Evolutionary conservation across 2,113 vertebrate genomes (phyloP), one percentile per base, ranked within the genome.

Genomic region (Acanthochromis polyacanthus): DNA sequence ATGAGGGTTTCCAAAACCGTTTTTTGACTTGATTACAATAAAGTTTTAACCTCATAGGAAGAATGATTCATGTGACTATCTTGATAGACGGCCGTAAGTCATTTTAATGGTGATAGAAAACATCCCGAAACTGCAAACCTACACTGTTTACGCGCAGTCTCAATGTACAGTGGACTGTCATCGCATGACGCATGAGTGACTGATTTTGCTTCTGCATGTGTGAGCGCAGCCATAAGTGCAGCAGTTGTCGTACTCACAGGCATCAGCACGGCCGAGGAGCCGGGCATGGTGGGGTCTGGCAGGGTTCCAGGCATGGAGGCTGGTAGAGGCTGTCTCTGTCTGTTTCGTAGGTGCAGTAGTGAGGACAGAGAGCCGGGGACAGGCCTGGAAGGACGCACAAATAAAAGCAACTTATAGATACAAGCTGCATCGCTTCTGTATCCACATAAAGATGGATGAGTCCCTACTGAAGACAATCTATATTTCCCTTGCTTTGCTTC

Each of bases 251-350:
- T 74, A 96, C 98, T 98, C 95, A 99, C 98, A 65, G 98, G 97
- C 98, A 99, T 98, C 83, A 99, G 92, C 51, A 99, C 98, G 48
- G 98, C 97, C 0, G 98, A 99, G 83, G 98, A 99, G 91, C 98
- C 98, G 0, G 97, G 98, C 98, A 99, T 99, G 71, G 97, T 97
- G 0, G 97, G 97, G 91, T 99, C 98, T 76, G 98, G 97, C 90
- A 99, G 96, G n/a, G 97, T 98, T 89, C 98, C 98, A 23, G 98
- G 96, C 97, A 99, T 99, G 89, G 98, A 99, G 91, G 98, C 98
- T 91, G 98, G 97, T 95, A 99, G 96, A 78, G 98, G 98, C 93
- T 99, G 98, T 94, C 97, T 95, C 94, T 98, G 98, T 96, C 98
- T 95, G 96, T 98, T 99, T 93, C 98, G 96, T 89, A 99, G 97